These are phyloP conservation scores for Talpa occidentalis DNA, from an alignment of 2,113 vertebrate genomes.

Conservation along the genomic window DNA sequence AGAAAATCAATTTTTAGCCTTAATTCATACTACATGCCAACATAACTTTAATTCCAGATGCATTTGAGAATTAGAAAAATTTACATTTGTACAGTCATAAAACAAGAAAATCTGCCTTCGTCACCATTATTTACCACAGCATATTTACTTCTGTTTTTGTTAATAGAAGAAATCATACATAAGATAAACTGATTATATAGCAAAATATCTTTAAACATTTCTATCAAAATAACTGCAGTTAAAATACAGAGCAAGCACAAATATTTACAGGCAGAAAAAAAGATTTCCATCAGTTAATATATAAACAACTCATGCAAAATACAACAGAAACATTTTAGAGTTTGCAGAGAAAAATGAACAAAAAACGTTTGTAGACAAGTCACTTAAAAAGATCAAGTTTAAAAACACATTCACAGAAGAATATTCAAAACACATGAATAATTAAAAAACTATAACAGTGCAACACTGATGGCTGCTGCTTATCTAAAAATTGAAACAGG, in stretches of 20 bases:
- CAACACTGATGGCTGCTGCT: neutral
- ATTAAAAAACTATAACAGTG: neutral
- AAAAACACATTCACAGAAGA: neutral
- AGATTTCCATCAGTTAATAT: neutral
- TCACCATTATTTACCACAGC: neutral
- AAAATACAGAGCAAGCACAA: slow-evolving; percentile 38
- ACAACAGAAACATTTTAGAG: neutral
- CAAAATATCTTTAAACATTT: neutral
- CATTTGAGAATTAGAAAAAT: slow-evolving; percentile 61
- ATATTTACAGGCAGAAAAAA: slow-evolving; percentile 13
- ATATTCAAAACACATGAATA: slow-evolving; percentile 37
- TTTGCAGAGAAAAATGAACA: neutral
- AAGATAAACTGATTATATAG: slow-evolving; percentile 13
- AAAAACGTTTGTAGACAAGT: neutral
- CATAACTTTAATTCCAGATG: slow-evolving; percentile 45
- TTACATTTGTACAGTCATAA: slow-evolving; percentile 43
- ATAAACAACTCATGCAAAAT: slow-evolving; percentile 40
- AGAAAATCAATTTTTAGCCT: slow-evolving; percentile 75
- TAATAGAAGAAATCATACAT: slow-evolving; percentile 29
- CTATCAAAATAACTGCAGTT: slow-evolving; percentile 32
- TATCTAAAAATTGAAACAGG: slow-evolving; percentile 20
- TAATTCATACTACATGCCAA: slow-evolving; percentile 61
- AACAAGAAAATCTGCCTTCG: neutral
- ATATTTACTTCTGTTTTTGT: slow-evolving; percentile 39
- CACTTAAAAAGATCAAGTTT: slow-evolving; percentile 20